These are phyloP conservation scores for Oryzaephilus surinamensis DNA, from an alignment of 1,140 invertebrate species.

Conservation along the genomic window DNA sequence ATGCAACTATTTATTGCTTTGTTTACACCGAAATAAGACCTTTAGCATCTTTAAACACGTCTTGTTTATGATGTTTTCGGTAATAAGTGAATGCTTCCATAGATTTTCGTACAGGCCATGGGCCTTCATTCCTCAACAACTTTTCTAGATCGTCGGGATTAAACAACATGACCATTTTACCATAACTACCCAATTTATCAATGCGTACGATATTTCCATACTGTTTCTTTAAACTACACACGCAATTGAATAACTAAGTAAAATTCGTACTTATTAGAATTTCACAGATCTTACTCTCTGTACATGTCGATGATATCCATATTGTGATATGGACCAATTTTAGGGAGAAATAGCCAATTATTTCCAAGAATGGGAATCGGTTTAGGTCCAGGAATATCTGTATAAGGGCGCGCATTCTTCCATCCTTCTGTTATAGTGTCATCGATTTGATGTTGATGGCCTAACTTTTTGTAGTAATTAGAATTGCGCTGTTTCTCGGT, in stretches of 20 bases:
- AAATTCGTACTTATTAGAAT: neutral
- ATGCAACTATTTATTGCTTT: no score
- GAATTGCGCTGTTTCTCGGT: no score
- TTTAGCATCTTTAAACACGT: no score
- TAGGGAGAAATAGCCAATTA: constrained; percentile 29
- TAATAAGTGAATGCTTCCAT: no score
- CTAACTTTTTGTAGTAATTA: neutral
- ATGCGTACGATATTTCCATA: constrained; percentile 15
- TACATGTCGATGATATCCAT: constrained; percentile 12
- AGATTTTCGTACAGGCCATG: constrained; percentile 14
- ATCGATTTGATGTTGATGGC: no score
- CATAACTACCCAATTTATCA: constrained; percentile 5
- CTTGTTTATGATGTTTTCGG: no score
- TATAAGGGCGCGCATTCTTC: constrained; percentile 29
- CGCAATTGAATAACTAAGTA: no score
- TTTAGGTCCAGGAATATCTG: constrained; percentile 41
- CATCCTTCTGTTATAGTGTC: constrained; percentile 18
- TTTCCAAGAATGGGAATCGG: constrained; percentile 37
- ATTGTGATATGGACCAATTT: constrained; percentile 15
- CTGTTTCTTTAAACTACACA: constrained; percentile 13
- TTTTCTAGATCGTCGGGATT: constrained; percentile 20
- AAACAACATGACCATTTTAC: constrained; percentile 10
- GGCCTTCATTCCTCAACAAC: constrained; percentile 19
- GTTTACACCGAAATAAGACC: constrained; percentile 14
- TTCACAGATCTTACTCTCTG: constrained; percentile 8